Evolutionary conservation across 2,113 vertebrate species (phyloP), one percentile per base, ranked within the genome.

Genomic region (Apodemus speciosus): DNA sequence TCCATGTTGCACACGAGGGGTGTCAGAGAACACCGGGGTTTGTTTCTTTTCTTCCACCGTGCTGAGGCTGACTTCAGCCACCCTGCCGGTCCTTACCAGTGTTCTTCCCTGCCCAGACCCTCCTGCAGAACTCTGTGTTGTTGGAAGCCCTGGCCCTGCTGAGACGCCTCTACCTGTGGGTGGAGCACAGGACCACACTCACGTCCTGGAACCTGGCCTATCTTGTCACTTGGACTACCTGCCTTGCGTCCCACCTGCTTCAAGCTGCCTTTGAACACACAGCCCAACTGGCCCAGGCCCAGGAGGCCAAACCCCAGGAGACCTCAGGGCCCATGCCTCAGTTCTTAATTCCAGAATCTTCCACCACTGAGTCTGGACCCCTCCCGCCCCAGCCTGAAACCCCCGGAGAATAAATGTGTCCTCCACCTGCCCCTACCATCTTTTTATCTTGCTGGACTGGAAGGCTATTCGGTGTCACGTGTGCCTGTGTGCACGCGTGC

Each of bases 211-310:
- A 91, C 49, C 87, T 97, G 94, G 95, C 87, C 80, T 96, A 97
- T n/a, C 53, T 96, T 0, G 5, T 97, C 89, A 96, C 96, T 77
- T 97, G 97, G 97, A 49, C 49, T 75, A 94, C 96, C 91, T 97
- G 95, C 87, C 92, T 97, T 0, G 94, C 87, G 38, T 97, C 92
- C 16, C 92, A 91, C 91, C 94, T 97, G 66, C 92, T 97, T 66
- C 96, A 97, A 91, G 94, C 92, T 0, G 94, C 96, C 87, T 97
- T 97, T n/a, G 96, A 96, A 14, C 96, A 96, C 89, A 96, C 96
- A 0, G 68, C 53, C 66, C 95, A 83, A 89, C 68, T 96, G 95
- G 96, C 94, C 38, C 85, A 88, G 80, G 80, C 92, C 64, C 94
- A 96, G 66, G 95, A 95, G 9, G 32, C 16, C 7, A 75, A 95